phyloP scores from a whole-genome alignment of 2,888 invertebrate species.

The Eilema griseolum region DNA sequence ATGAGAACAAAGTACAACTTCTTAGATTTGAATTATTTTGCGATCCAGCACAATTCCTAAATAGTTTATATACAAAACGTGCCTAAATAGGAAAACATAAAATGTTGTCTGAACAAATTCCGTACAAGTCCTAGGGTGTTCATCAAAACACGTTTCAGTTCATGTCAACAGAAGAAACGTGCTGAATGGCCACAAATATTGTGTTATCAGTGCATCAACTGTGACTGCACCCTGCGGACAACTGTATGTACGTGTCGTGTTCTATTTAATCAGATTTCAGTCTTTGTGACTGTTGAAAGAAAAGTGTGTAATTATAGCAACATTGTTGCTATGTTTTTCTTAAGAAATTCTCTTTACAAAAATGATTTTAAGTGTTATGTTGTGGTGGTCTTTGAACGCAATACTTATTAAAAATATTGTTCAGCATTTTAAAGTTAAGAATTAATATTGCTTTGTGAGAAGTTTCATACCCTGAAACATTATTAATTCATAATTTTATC shows the following conservation, averaged over 20 bases:
- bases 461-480: too few species aligned
- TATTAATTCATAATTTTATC: too few species aligned
- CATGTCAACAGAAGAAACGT: slow-evolving; percentile 44
- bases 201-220: slow-evolving; percentile 69
- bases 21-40: not conserved
- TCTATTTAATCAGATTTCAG: slow-evolving; percentile 70
- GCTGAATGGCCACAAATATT: slow-evolving; percentile 64
- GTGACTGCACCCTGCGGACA: slow-evolving; percentile 59
- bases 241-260: slow-evolving; percentile 44
- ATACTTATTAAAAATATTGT: not conserved
- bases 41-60: not conserved
- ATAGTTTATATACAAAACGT: not conserved
- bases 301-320: slow-evolving; percentile 13
- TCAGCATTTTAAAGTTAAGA: not conserved
- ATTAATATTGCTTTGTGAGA: not conserved
- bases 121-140: not conserved
- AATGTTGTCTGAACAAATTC: not conserved
- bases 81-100: not conserved
- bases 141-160: not conserved
- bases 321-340: not conserved
- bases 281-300: slow-evolving; percentile 48
- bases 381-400: not conserved
- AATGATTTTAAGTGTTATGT: not conserved
- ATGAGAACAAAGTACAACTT: not conserved
- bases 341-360: not conserved